Base-by-base conservation (phyloP, 2,113 vertebrate genomes). In the Bostrychus sinensis region DNA sequence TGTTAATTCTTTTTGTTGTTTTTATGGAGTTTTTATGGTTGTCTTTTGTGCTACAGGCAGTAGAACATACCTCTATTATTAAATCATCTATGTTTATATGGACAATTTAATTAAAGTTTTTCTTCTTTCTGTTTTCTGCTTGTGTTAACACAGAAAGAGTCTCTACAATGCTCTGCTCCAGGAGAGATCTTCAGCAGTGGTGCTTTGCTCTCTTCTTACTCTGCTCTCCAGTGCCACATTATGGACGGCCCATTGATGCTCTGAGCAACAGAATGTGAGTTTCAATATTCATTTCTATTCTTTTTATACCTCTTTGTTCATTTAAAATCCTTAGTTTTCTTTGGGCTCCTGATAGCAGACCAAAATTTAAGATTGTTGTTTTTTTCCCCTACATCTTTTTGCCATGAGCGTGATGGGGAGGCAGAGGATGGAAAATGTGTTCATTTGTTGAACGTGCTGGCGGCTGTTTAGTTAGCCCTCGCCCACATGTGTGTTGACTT, bases 191-290 rank as follows among this genome's bases (percentile, higher is more conserved):
- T 48, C 94, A 93, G 81, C 93, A 84, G 66, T 96, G 95, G 93
- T 92, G 93, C 86, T 92, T 96, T 61, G 92, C 94, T 0, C 86
- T 95, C 34, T 95, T 98, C 78, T 91, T 98, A 62, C 89, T 98
- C 83, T 95, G 94, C 77, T 96, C 93, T 13, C 94, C 95, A 7
- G 89, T 91, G 64, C 94, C 94, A 11, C 91, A 92, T 57, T 82
- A 84, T 19, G 96, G 95, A 56, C 92, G 94, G 50, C 94, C 95
- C 5, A 88, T 94, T 2, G 94, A 96, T 60, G 94, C 89, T 39
- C 91, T 92, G 80, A 92, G 92, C 90, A 92, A 85, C 91, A 91
- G 95, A 86, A 92, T 91, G 96, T 98, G 83, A 96, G 96, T 95
- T 16, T 54, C 3, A 5, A 1, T 66, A 51, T 48, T 38, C 14